phyloP scores from a whole-genome alignment of 2,113 vertebrate species.

The Chrysochloris asiatica region DNA sequence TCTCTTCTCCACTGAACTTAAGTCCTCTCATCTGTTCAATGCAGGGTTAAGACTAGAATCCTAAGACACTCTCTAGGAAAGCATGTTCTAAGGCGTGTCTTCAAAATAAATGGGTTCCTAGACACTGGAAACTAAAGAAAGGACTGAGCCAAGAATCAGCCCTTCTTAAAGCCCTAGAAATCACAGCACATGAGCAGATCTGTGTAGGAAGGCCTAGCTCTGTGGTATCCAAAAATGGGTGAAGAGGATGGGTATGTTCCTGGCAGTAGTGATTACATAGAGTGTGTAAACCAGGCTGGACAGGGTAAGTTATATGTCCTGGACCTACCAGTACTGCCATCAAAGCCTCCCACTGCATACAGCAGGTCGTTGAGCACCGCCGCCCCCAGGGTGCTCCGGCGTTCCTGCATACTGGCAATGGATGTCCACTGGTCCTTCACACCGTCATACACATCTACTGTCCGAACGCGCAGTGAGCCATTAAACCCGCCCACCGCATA shows the following conservation, averaged over 20 bases:
- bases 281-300: not conserved
- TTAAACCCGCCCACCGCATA: constrained; percentile 97
- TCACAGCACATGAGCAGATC: accelerated
- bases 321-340: constrained; percentile 94
- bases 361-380: constrained; percentile 94
- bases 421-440: constrained; percentile 94
- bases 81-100: not conserved
- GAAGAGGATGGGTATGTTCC: not conserved
- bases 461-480: constrained; percentile 93
- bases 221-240: not conserved
- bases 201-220: not conserved
- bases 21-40: not conserved
- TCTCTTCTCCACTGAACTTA: not conserved
- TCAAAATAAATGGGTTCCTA: not conserved
- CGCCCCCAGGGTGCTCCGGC: constrained; percentile 93
- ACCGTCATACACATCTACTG: constrained; percentile 93
- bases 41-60: not conserved
- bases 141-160: not conserved
- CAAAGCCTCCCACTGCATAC: constrained; percentile 96
- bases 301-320: accelerated
- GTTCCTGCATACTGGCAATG: constrained; percentile 96
- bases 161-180: constrained; percentile 7
- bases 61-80: not conserved
- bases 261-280: not conserved
- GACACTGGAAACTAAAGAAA: not conserved